Conservation (phyloP, 2,888 invertebrate genomes). For the Pelosia muscerda region DNA sequence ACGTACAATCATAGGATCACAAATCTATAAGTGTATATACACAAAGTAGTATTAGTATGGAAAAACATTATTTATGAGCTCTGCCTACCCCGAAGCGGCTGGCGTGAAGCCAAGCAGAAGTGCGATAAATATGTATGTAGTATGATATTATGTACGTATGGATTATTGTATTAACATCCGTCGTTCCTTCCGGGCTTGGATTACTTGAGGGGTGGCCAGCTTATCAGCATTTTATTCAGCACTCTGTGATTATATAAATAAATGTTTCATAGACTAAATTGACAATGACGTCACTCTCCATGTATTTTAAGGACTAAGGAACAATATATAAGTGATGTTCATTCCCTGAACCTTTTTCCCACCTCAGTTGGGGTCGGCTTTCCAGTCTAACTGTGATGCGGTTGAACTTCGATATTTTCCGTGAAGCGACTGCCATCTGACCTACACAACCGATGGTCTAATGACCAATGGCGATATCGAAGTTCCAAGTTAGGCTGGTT, state of each 20-base stretch:
- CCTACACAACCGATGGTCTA: no score
- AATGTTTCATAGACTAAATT: not conserved
- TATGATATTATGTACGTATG: constrained; percentile 15
- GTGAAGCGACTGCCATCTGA: no score
- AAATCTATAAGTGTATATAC: not conserved
- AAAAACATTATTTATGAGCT: constrained; percentile 45
- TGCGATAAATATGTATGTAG: constrained; percentile 32
- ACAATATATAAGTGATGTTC: no score
- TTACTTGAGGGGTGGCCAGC: not conserved
- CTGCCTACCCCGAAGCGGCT: constrained; percentile 33
- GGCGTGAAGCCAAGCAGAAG: constrained; percentile 43
- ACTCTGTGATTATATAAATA: not conserved
- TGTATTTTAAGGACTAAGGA: no score
- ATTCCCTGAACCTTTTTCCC: no score
- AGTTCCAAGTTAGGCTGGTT: no score
- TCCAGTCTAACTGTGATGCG: no score
- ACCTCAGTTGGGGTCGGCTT: no score
- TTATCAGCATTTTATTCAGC: not conserved
- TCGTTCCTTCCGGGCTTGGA: constrained; percentile 7
- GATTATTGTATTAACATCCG: constrained; percentile 24
- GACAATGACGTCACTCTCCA: no score
- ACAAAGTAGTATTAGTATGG: constrained; percentile 22
- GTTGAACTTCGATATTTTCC: no score
- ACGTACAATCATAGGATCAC: constrained; percentile 5
- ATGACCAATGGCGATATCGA: no score